A percentile compares a stretch with the other conserved stretches of the same genome.
phyloP scores from a whole-genome alignment of 2,797 vertebrate genomes.

The Rhinophrynus dorsalis region DNA sequence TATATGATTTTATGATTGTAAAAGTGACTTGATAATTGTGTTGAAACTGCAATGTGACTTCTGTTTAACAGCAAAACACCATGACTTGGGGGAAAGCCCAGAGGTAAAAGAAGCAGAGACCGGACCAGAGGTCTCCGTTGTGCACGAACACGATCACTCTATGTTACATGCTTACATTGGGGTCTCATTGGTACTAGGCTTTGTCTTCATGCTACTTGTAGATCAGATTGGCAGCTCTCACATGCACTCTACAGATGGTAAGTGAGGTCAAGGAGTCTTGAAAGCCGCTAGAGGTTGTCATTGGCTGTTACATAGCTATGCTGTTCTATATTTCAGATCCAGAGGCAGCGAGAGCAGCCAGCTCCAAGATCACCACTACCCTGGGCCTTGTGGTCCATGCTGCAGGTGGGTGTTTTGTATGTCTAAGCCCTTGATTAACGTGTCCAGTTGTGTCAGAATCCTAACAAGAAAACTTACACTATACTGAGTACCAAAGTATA shows the following conservation, averaged over 20 bases:
- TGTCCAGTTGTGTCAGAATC: no score
- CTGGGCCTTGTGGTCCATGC: slow-evolving; percentile 95
- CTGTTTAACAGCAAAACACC: slow-evolving; percentile 68
- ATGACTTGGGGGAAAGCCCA: slow-evolving; percentile 68
- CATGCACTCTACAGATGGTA: slow-evolving; percentile 87
- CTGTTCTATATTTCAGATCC: slow-evolving; percentile 76
- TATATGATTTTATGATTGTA: no score
- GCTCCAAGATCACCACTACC: slow-evolving; percentile 95
- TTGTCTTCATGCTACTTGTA: slow-evolving; percentile 97
- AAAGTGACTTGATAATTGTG: no score
- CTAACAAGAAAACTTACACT: no score
- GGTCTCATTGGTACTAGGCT: slow-evolving; percentile 91
- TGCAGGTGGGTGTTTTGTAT: slow-evolving; percentile 80
- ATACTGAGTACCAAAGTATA: no score
- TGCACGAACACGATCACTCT: slow-evolving; percentile 78
- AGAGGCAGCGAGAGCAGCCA: slow-evolving; percentile 82
- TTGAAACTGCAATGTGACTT: no score
- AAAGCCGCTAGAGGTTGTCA: background rate
- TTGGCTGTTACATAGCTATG: background rate
- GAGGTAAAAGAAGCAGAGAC: slow-evolving; percentile 69
- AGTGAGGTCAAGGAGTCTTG: slow-evolving; percentile 46
- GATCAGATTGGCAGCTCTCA: slow-evolving; percentile 96
- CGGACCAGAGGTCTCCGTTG: slow-evolving; percentile 63
- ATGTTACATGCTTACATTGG: slow-evolving; percentile 93
- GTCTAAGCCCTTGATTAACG: no score